Base-by-base conservation (phyloP, 1,140 invertebrate species). In the Aphidius gifuensis region DNA sequence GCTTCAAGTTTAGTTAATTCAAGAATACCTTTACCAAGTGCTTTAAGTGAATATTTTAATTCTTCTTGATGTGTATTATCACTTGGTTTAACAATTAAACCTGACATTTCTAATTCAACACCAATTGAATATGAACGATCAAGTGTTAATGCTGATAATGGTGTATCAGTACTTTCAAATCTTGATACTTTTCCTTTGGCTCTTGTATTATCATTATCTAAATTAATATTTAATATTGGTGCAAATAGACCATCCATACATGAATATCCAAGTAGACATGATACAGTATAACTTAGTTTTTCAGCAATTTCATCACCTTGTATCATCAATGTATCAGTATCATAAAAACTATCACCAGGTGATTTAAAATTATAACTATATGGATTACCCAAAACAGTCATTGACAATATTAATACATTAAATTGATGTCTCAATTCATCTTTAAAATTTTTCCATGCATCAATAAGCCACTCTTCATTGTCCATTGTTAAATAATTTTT, bases 321-420 rank as follows among this genome's bases (percentile, higher is more conserved):
- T 4, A 72, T 39, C 6, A 66, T 69, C 53, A 75, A 74, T 7
- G 65, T 60, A 66, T 76, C 66, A 16, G 71, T 64, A 42, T 72
- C 67, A 48, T 70, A 69, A 21, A 70, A 71, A 42, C 57, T 59
- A 40, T 71, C 68, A 38, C 68, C 66, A 9, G 67, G 60, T 16
- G 63, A 69, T 65, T 69, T 73, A 8, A 72, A 72, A 46, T 76
- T 76, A 46, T 74, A 75, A n/a, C 90, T 89, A 74, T 92, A 93
- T 4, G 93, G 93, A 84, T 97, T 97, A 9, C 94, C 93, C 46
- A 97, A 85, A 3, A 97, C 92, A 73, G 96, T 93, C 32, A 95
- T 81, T 0, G 93, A 93, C 9, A 96, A 80, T 0, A 97, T 88
- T 38, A 96, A 80, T 5, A 95, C 91, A 73, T 96, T 94, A 75